These are phyloP conservation scores for Phrynocephalus guinanensis DNA, from an alignment of 2,797 vertebrate genomes.

Conservation along the genomic window DNA sequence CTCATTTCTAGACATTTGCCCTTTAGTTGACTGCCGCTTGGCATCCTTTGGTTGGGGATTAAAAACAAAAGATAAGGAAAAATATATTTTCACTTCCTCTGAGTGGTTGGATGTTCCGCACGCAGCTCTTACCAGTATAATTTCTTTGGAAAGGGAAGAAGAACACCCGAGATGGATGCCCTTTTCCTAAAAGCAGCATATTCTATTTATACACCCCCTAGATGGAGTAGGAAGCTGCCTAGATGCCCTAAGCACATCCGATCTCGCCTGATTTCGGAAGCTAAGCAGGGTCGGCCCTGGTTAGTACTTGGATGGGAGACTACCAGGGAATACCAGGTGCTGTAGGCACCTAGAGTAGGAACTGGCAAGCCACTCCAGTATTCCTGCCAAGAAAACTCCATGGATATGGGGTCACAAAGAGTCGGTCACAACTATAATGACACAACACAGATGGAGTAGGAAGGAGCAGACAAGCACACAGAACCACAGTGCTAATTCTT, in stretches of 20 bases:
- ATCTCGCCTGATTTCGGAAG: no score
- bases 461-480: neutral
- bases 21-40: conserved; percentile 58
- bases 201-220: neutral
- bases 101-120: neutral
- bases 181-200: neutral
- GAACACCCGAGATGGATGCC: neutral
- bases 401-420: no score
- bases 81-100: neutral
- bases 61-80: neutral
- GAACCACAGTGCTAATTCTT: neutral
- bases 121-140: neutral
- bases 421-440: no score
- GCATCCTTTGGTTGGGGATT: conserved; percentile 47
- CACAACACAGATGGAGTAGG: neutral
- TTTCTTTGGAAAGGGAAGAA: neutral
- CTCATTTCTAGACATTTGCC: conserved; percentile 56
- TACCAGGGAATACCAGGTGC: no score
- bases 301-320: no score
- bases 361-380: no score
- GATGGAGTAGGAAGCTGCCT: neutral
- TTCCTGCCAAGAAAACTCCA: no score
- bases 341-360: no score
- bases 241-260: no score
- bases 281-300: no score